Base-by-base conservation (phyloP, 2,888 invertebrate genomes). In the Isotomurus palustris region DNA sequence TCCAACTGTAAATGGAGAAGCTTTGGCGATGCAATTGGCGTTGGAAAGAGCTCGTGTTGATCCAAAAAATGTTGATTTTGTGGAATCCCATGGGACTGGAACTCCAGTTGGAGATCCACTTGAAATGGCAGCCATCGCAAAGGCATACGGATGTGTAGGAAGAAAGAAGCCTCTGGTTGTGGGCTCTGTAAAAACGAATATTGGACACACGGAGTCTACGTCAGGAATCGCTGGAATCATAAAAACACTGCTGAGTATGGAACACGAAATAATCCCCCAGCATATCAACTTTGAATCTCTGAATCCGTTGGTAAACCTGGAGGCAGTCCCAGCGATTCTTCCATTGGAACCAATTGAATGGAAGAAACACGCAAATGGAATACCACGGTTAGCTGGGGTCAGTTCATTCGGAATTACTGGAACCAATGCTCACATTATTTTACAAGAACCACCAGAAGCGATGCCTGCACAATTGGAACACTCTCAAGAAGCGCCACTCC, bases 401-500 rank as follows among this genome's bases (percentile, higher is more conserved):
- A 54, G 54, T 35, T 58, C 58, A 1, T 58, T 54, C 41, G 58
- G 58, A 2, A 54, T 58, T n/a, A 58, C 58, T 21, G 58, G 54
- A 19, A 58, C 58, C 10, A 54, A 58, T 54, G 45, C 48, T 2
- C 58, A 59, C 24, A 22, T 53, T 3, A 55, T 59, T 32, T 1
- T 59, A 1, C 43, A 59, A 25, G 59, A 59, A 27, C 29, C 55
- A 21, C 32, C 56, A 8, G 36, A 49, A 22, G 2, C 21, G 3
- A 25, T 4, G 6, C 40, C 4, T 25, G 19, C 6, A 40, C 28
- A 22, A 44, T n/a, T 45, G 51, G 35, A 32, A 27, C 8, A n/a
- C n/a, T n/a, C n/a, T n/a, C n/a, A n/a, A n/a, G n/a, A n/a, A n/a
- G n/a, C n/a, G 8, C 58, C 53, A 2, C 22, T 45, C 1, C 48